Evolutionary conservation across 1,140 invertebrate genomes (phyloP), one percentile per base, ranked within the genome.

Genomic region (Hetaerina americana): DNA sequence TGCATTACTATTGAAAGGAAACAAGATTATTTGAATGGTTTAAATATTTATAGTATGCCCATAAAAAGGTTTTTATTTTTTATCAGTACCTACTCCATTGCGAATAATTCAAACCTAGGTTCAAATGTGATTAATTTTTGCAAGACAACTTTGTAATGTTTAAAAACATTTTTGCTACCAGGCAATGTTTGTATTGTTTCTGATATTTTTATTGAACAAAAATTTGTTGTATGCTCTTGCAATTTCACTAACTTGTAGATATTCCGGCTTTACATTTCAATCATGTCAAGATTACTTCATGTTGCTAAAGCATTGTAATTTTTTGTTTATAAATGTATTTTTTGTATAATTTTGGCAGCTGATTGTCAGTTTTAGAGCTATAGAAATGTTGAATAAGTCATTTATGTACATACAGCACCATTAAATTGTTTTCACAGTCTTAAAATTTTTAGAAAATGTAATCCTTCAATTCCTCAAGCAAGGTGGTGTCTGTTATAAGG

Each of bases 101-200:
- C 66, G 22, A 66, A n/a, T 69, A 27, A 69, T 27, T 25, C 12
- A n/a, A 69, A n/a, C 40, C 26, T 25, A 69, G 6, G 26, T 69
- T 69, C 28, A 69, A 69, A 68, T 68, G 66, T 27, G 28, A 69
- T 27, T 8, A 69, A 26, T 25, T 69, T 8, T 27, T 10, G 18
- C 68, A 69, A 26, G 28, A 69, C 18, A n/a, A n/a, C n/a, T n/a
- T n/a, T n/a, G n/a, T n/a, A n/a, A n/a, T n/a, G n/a, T n/a, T n/a
- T n/a, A n/a, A n/a, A n/a, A n/a, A 69, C 15, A 69, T 26, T 69
- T 69, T 68, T 68, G 28, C 5, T 12, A 69, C 26, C 26, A 69
- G 26, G 22, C 26, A 69, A 69, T 25, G 22, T 57, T 57, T 57
- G 2, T 57, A 57, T 57, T 5, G 22, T n/a, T 57, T n/a, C 40